Evolutionary conservation across 2,888 invertebrate species (phyloP), one percentile per base, ranked within the genome.

Genomic region (Vesta saturnalis): DNA sequence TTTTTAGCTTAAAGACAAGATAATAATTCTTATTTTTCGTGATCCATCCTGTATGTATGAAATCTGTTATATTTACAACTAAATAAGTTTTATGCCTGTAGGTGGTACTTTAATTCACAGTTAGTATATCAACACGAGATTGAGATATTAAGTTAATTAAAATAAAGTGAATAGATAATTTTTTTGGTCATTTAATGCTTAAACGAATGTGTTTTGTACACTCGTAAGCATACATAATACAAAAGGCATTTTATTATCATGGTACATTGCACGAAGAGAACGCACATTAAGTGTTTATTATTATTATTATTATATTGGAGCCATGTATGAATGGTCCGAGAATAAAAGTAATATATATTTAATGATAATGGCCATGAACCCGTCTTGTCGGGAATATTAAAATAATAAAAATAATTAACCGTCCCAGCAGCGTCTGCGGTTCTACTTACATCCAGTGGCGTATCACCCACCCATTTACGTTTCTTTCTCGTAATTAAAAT

Each of bases 331-430:
- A 81, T 78, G 80, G 80, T 79, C 78, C 78, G 78, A 78, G 79
- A 79, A 83, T 83, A 83, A 83, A 83, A 83, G 82, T 83, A 83
- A 83, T 83, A 82, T 68, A 83, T 83, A 83, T 83, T 83, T 84
- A 84, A 84, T 83, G 83, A 82, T 83, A 83, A 82, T 81, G 84
- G 81, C 84, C 84, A 76, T 84, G 84, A 83, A 83, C 84, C 82
- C 83, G 82, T 82, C 82, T 82, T 81, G 79, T 78, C 79, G 81
- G 73, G 81, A 79, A 81, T 83, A 83, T 83, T 83, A 83, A 83
- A 83, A 83, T 83, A 83, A 83, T 82, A 83, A 83, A 83, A 83
- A 83, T 83, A 83, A 83, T 82, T 83, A 83, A 66, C 78, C 76
- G 73, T 73, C 77, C 71, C 74, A 77, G 75, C 76, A 77, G 75